phyloP scores from a whole-genome alignment of 2,113 vertebrate genomes.

The Proteles cristata region DNA sequence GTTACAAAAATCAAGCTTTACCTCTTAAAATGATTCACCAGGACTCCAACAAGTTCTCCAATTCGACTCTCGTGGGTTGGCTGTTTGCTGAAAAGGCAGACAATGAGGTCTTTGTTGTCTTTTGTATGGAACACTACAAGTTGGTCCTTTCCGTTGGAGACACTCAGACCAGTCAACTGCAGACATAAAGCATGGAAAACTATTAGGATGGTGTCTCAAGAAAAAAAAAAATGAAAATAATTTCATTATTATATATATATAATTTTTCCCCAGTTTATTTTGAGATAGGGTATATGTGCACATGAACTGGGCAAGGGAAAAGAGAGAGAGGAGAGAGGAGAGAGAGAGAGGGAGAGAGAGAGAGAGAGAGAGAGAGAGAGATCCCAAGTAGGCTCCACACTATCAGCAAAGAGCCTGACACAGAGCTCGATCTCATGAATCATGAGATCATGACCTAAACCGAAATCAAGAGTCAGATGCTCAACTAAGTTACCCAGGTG shows the following conservation, averaged over 20 bases:
- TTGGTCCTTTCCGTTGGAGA: slow-evolving; percentile 98
- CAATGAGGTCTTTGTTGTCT: slow-evolving; percentile 96
- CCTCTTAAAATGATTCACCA: slow-evolving; percentile 98
- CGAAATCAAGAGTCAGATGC: no score
- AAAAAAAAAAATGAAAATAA: neutral
- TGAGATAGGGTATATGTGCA: no score
- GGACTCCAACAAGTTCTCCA: slow-evolving; percentile 96
- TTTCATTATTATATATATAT: neutral
- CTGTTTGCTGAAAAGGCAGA: slow-evolving; percentile 93
- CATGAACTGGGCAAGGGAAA: no score
- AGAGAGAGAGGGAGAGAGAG: no score
- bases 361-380: no score
- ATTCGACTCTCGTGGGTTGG: slow-evolving; percentile 93
- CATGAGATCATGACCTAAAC: no score
- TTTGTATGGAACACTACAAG: slow-evolving; percentile 98
- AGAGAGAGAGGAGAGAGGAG: no score
- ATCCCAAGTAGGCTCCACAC: no score
- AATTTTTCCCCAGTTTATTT: no score
- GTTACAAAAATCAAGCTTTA: slow-evolving; percentile 79
- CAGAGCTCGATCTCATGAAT: no score
- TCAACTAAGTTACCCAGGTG: no score
- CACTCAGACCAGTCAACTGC: slow-evolving; percentile 95
- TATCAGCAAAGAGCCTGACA: no score
- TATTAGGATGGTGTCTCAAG: neutral
- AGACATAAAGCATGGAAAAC: slow-evolving; percentile 3